Percentiles rank a stretch among this genome's conserved stretches.
Conservation (phyloP, 2,113 vertebrate genomes). For the Damaliscus lunatus region DNA sequence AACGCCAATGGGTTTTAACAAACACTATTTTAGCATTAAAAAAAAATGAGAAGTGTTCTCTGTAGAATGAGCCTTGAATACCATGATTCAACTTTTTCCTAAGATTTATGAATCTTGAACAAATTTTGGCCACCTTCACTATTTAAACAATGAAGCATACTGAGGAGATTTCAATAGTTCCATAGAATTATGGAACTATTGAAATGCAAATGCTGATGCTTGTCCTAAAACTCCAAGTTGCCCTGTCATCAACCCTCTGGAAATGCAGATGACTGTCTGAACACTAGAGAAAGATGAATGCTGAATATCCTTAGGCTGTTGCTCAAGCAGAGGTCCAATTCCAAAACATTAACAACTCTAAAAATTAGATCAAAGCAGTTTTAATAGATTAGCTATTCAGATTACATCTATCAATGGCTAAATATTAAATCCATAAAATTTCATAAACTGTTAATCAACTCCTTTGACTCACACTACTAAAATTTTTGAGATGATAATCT, state of each 20-base stretch:
- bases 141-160: conserved; percentile 18
- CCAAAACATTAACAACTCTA: background rate
- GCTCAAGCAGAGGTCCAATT: background rate
- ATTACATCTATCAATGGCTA: background rate
- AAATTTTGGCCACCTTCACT: conserved; percentile 47
- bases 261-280: conserved; percentile 26
- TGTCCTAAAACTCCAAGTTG: conserved; percentile 31
- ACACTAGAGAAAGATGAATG: background rate
- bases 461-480: background rate
- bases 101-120: conserved; percentile 48
- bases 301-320: background rate
- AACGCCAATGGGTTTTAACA: background rate
- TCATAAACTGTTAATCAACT: background rate
- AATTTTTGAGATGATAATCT: conserved; percentile 10
- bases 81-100: background rate
- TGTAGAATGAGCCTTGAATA: background rate
- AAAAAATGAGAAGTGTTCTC: background rate
- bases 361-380: conserved; percentile 3
- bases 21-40: background rate
- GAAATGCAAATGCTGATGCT: conserved; percentile 57
- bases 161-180: conserved; percentile 30
- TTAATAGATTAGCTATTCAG: background rate
- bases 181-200: conserved; percentile 34
- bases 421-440: background rate
- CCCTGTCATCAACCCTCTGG: conserved; percentile 10